Percentiles rank a stretch among this genome's conserved stretches.
These are phyloP conservation scores for Poecile atricapillus DNA, from an alignment of 2,113 vertebrate genomes.

Conservation along the genomic window DNA sequence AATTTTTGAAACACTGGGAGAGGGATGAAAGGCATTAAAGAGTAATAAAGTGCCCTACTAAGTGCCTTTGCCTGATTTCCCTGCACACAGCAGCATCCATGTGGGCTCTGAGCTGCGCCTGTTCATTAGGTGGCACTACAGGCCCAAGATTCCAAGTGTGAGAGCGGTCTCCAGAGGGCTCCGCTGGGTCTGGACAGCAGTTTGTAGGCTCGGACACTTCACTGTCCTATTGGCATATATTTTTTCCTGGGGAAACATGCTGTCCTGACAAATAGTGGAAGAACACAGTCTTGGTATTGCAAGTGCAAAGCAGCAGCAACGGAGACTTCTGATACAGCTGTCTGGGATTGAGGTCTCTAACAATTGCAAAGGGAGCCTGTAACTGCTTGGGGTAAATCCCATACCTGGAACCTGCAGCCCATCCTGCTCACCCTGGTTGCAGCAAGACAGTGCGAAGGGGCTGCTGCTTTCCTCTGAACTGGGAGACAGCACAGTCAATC, in stretches of 20 bases:
- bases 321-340: background rate
- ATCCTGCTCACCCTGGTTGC: fast-evolving
- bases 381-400: background rate
- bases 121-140: slow-evolving; percentile 64
- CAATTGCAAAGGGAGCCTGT: background rate
- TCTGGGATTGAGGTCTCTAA: fast-evolving
- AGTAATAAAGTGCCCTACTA: background rate
- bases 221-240: fast-evolving
- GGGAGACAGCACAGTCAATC: fast-evolving
- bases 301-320: background rate
- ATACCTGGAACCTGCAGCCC: background rate
- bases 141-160: background rate
- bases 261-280: background rate
- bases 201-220: background rate
- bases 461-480: background rate
- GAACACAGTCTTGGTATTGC: background rate
- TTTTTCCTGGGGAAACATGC: background rate
- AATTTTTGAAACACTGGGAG: background rate
- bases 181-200: background rate
- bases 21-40: background rate
- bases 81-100: fast-evolving
- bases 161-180: background rate
- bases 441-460: background rate
- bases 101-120: background rate
- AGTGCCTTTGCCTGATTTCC: background rate